phyloP scores from a whole-genome alignment of 2,888 invertebrate species.

The Eilema depressum region DNA sequence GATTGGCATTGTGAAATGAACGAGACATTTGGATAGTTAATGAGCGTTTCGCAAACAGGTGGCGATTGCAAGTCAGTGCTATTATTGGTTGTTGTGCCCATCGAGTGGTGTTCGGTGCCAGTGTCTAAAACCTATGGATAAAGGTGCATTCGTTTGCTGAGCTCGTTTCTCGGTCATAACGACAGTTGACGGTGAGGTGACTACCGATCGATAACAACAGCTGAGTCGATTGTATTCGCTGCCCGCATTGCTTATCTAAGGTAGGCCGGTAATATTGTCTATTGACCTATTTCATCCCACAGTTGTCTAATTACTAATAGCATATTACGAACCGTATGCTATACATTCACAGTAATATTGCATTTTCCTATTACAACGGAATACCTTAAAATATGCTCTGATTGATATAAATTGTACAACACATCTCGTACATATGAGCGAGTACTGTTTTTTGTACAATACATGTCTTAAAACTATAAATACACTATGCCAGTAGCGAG shows the following conservation, averaged over 20 bases:
- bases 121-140: slow-evolving; percentile 65
- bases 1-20: slow-evolving; percentile 44
- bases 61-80: slow-evolving; percentile 71
- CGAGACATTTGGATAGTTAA: slow-evolving; percentile 45
- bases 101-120: slow-evolving; percentile 64
- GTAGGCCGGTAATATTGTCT: slow-evolving; percentile 62
- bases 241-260: slow-evolving; percentile 69
- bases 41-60: slow-evolving; percentile 69
- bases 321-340: slow-evolving; percentile 1
- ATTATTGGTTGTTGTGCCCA: slow-evolving; percentile 73
- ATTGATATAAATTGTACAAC: not conserved
- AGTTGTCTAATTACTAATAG: slow-evolving; percentile 27
- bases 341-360: not conserved
- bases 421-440: too few relatives aligned
- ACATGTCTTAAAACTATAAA: not conserved
- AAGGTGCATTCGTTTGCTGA: slow-evolving; percentile 67
- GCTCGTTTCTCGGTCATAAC: slow-evolving; percentile 39
- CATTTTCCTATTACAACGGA: not conserved
- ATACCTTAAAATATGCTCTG: too few relatives aligned
- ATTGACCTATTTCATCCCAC: slow-evolving; percentile 58
- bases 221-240: slow-evolving; percentile 71
- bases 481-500: not conserved
- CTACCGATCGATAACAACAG: slow-evolving; percentile 78
- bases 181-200: slow-evolving; percentile 57
- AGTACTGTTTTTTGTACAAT: not conserved